Percentiles rank a stretch among this genome's conserved stretches.
Conservation (phyloP, 2,797 vertebrate genomes). For the Sebastes elongatus region DNA sequence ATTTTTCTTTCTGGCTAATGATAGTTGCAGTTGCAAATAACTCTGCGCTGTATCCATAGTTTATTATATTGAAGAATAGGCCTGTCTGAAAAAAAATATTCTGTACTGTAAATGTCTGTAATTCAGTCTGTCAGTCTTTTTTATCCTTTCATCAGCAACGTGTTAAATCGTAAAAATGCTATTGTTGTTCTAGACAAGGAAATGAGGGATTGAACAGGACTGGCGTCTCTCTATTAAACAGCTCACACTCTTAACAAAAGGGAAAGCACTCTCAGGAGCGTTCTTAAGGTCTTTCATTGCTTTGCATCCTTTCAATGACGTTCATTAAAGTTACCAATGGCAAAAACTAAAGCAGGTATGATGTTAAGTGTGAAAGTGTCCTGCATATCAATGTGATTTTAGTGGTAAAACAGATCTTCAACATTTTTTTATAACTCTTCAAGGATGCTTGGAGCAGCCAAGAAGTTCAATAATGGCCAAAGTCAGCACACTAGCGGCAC, state of each 20-base stretch:
- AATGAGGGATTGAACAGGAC: conserved; percentile 4
- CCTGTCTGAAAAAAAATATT: background rate
- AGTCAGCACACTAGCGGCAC: background rate
- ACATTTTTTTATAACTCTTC: background rate
- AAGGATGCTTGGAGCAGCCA: background rate
- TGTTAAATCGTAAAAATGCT: conserved; percentile 1
- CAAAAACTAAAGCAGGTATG: background rate
- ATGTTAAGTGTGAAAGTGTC: background rate
- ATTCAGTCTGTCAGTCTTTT: conserved; percentile 20
- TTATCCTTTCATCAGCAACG: background rate
- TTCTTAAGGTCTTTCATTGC: background rate
- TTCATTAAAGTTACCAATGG: background rate
- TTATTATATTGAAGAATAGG: background rate
- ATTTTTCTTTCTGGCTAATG: background rate
- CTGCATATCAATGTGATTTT: background rate
- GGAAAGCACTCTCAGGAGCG: background rate
- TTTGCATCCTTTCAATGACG: background rate
- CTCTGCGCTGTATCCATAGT: background rate
- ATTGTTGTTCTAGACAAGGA: background rate
- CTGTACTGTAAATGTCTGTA: background rate
- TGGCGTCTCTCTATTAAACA: background rate
- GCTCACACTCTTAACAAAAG: background rate
- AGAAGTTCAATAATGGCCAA: background rate
- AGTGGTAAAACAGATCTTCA: background rate
- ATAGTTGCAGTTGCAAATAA: background rate